Evolutionary conservation across 1,140 invertebrate genomes (phyloP).

Genomic region (Lordiphosa stackelbergi): DNA sequence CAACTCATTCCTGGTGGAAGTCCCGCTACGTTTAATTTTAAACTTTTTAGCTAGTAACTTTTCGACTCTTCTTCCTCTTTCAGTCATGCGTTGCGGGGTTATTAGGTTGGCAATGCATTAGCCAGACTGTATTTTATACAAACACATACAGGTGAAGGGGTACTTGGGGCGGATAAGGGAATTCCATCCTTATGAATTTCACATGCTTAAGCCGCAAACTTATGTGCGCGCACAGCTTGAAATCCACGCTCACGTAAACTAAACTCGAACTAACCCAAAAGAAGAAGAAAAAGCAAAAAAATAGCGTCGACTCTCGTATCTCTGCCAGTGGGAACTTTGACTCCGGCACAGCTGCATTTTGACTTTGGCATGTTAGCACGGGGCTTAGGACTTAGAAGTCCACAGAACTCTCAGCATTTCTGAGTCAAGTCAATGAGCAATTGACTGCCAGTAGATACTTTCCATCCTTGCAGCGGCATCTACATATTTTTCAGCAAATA

Average conservation of each 20-base stretch:
- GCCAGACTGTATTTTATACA: conserved; percentile 53
- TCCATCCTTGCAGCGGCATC: conserved; percentile 19
- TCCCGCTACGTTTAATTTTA: conserved; percentile 63
- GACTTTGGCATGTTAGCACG: conserved; percentile 48
- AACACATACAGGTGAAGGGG: conserved; percentile 19
- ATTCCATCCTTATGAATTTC: conserved; percentile 63
- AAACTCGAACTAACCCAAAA: conserved; percentile 60
- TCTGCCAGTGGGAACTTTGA: conserved; percentile 31
- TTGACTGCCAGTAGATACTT: conserved; percentile 46
- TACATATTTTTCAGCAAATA: conserved; percentile 56
- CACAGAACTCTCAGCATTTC: conserved; percentile 26
- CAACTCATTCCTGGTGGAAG: conserved; percentile 17
- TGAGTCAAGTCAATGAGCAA: conserved; percentile 69
- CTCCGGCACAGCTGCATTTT: conserved; percentile 36
- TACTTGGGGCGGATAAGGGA: neutral
- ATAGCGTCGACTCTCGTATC: conserved; percentile 7
- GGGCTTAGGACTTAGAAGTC: conserved; percentile 39
- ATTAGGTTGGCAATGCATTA: conserved; percentile 68
- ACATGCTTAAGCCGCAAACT: conserved; percentile 73
- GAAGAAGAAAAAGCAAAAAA: conserved; percentile 14
- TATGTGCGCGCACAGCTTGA: conserved; percentile 72
- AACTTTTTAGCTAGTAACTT: conserved; percentile 63
- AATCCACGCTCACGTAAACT: conserved; percentile 71
- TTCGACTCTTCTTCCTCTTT: conserved; percentile 21
- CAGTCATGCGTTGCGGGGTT: conserved; percentile 34